Conservation (phyloP, 2,797 vertebrate genomes). For the Distichodus sexfasciatus region DNA sequence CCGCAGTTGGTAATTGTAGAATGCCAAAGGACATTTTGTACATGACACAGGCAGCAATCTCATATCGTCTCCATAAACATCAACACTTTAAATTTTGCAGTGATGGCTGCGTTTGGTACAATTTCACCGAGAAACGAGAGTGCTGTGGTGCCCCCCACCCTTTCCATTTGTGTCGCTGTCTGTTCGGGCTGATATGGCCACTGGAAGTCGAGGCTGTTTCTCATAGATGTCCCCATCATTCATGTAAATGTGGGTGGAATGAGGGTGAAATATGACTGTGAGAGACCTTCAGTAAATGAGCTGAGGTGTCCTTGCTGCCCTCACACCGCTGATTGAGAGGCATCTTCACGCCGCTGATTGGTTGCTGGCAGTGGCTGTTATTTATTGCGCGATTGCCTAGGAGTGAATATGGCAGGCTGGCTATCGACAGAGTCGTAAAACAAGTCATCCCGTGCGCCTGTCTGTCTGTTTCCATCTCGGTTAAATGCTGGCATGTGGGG, state of each 20-base stretch:
- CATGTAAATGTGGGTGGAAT: constrained; percentile 27
- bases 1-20: too few species aligned
- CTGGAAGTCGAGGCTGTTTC: constrained; percentile 15
- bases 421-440: constrained; percentile 56
- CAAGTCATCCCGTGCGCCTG: constrained; percentile 8
- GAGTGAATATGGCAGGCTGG: constrained; percentile 54
- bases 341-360: constrained; percentile 47
- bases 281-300: constrained; percentile 23
- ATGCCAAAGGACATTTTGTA: too few species aligned
- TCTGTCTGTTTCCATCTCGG: background rate
- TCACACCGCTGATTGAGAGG: constrained; percentile 38
- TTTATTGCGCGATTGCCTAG: constrained; percentile 51
- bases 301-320: constrained; percentile 26
- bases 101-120: too few species aligned
- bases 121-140: background rate
- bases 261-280: constrained; percentile 9
- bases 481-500: constrained; percentile 4
- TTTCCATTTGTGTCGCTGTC: background rate
- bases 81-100: too few species aligned
- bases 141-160: background rate
- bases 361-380: constrained; percentile 54
- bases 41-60: too few species aligned
- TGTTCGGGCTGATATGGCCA: background rate
- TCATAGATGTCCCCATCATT: constrained; percentile 6
- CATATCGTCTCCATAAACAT: too few species aligned